phyloP scores from a whole-genome alignment of 2,888 invertebrate species.

The Plebejus anna region DNA sequence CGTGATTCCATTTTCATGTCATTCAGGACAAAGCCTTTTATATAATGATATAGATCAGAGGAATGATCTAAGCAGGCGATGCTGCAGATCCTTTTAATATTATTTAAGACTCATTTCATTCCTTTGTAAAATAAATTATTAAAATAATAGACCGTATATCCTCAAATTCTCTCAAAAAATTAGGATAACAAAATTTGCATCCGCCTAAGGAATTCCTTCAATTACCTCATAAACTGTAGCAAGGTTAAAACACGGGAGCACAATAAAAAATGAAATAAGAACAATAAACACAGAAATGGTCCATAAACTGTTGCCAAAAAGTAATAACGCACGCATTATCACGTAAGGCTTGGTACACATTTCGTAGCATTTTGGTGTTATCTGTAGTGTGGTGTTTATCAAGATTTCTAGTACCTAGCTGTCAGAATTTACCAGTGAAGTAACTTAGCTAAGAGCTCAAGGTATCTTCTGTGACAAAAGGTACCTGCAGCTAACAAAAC shows the following conservation, averaged over 20 bases:
- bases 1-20: too few species aligned
- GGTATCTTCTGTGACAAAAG: too few species aligned
- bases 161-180: neutral
- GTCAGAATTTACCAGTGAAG: too few species aligned
- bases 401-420: too few species aligned
- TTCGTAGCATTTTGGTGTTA: neutral
- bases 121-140: too few species aligned
- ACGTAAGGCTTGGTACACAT: neutral
- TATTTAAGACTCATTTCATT: too few species aligned
- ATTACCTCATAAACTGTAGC: neutral
- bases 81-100: neutral
- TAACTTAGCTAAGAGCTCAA: too few species aligned
- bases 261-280: slow-evolving; percentile 8
- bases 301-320: slow-evolving; percentile 22
- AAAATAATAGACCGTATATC: too few species aligned
- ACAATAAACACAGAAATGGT: slow-evolving; percentile 19
- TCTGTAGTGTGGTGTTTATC: neutral
- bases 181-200: neutral
- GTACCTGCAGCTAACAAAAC: too few species aligned
- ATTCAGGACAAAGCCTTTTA: too few species aligned
- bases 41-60: too few species aligned
- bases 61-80: neutral
- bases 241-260: neutral
- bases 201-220: neutral
- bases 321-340: neutral